These are phyloP conservation scores for Vireo altiloquus DNA, from an alignment of 2,113 vertebrate species.

Conservation along the genomic window DNA sequence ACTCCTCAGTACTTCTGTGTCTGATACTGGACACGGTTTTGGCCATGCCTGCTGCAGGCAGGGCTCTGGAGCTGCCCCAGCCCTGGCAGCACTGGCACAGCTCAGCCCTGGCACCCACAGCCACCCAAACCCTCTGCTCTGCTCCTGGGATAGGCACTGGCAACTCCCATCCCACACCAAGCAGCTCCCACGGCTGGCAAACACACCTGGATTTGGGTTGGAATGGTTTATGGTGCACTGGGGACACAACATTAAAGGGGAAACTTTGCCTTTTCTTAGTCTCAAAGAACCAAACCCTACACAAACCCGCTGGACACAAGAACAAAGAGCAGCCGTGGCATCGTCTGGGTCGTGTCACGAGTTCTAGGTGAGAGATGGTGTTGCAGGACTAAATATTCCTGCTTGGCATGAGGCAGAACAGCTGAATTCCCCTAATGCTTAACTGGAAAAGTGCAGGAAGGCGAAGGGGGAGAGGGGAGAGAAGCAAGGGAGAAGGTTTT, in stretches of 20 bases:
- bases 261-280: neutral
- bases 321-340: neutral
- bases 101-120: neutral
- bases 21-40: fast-evolving
- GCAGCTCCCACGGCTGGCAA: fast-evolving
- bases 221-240: fast-evolving
- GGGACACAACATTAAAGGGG: neutral
- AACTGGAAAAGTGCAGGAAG: neutral
- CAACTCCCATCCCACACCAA: fast-evolving
- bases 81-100: neutral
- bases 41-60: neutral
- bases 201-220: neutral
- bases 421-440: neutral
- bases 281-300: neutral
- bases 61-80: neutral
- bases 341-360: neutral
- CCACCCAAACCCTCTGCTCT: neutral
- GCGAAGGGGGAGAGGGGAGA: neutral
- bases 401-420: neutral
- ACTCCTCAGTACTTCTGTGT: fast-evolving
- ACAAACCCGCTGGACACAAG: neutral
- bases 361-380: neutral
- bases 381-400: neutral
- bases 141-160: too few relatives aligned
- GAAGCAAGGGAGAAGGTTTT: neutral